phyloP scores from a whole-genome alignment of 2,113 vertebrate genomes.

The Benitochromis conjunctus region DNA sequence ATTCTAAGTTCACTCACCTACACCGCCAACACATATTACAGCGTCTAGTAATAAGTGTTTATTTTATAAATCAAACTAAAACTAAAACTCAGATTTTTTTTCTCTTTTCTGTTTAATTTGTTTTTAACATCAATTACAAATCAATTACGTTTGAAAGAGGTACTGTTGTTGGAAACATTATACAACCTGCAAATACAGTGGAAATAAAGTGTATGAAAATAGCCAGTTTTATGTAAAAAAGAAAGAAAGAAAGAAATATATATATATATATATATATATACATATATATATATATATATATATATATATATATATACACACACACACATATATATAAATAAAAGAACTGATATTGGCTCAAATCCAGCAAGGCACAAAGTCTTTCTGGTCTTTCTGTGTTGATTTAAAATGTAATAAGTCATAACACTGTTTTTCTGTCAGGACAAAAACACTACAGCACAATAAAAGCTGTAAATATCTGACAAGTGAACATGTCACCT shows the following conservation, averaged over 20 bases:
- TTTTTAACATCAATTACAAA: background rate
- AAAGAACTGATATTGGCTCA: background rate
- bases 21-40: background rate
- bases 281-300: no score
- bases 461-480: conserved; percentile 42
- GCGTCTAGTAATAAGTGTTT: accelerated
- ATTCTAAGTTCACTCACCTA: background rate
- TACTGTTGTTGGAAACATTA: background rate
- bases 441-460: conserved; percentile 11
- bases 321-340: background rate
- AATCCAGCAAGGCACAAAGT: conserved; percentile 6
- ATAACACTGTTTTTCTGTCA: background rate
- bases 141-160: background rate
- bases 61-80: background rate
- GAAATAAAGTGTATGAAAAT: background rate
- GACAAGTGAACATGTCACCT: conserved; percentile 26
- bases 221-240: background rate
- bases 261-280: no score
- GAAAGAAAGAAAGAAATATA: no score
- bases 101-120: background rate
- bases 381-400: background rate
- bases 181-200: background rate
- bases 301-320: no score
- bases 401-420: conserved; percentile 15
- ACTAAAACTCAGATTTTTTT: background rate